Percentiles rank a stretch among this genome's conserved stretches.
phyloP scores from a whole-genome alignment of 1,140 invertebrate species.

The Epicauta chinensis region DNA sequence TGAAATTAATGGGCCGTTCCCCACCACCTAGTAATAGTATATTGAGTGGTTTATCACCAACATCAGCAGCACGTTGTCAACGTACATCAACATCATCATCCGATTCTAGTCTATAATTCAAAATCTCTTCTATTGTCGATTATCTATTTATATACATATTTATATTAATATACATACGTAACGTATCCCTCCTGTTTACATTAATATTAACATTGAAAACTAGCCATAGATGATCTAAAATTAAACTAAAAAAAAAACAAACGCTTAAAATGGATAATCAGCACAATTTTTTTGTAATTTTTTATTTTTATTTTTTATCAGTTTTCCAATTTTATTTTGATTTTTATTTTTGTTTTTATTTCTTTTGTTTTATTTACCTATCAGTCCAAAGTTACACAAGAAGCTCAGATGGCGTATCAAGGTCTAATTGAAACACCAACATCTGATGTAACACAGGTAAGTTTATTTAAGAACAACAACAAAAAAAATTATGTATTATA shows the following conservation, averaged over 20 bases:
- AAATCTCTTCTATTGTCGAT: neutral
- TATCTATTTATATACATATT: too few species aligned
- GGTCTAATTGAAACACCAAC: slow-evolving; percentile 69
- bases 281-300: too few species aligned
- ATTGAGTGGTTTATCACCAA: slow-evolving; percentile 40
- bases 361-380: slow-evolving; percentile 32
- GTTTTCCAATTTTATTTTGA: slow-evolving; percentile 39
- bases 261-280: slow-evolving; percentile 4
- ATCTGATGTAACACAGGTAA: slow-evolving; percentile 33
- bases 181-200: slow-evolving; percentile 15
- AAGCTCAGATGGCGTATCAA: slow-evolving; percentile 86
- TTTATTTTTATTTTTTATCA: slow-evolving; percentile 32
- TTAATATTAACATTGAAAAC: too few species aligned
- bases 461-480: neutral
- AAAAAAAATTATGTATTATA: slow-evolving; percentile 2
- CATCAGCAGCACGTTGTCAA: slow-evolving; percentile 38
- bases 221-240: too few species aligned
- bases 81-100: slow-evolving; percentile 28
- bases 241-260: too few species aligned
- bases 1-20: slow-evolving; percentile 35
- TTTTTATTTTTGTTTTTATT: slow-evolving; percentile 39
- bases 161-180: slow-evolving; percentile 1
- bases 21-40: slow-evolving; percentile 41
- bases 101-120: slow-evolving; percentile 42
- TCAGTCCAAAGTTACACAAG: slow-evolving; percentile 70